phyloP scores from a whole-genome alignment of 2,113 vertebrate genomes.

The Pygoscelis adeliae region DNA sequence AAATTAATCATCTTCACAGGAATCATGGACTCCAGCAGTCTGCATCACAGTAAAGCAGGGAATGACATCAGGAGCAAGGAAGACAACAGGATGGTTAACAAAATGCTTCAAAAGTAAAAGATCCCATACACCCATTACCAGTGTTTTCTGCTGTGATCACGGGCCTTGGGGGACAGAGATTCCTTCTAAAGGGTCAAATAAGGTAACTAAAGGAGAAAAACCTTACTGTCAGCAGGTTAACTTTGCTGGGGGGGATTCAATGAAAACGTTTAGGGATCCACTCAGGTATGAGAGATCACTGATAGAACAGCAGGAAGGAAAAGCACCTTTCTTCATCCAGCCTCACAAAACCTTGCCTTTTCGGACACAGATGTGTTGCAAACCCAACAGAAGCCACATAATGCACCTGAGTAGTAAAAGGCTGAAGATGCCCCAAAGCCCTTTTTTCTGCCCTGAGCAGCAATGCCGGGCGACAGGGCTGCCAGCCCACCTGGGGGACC shows the following conservation, averaged over 20 bases:
- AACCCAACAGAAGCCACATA: neutral
- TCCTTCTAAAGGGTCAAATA: neutral
- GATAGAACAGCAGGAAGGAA: neutral
- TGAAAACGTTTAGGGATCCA: neutral
- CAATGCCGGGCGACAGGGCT: neutral
- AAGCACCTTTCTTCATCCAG: neutral
- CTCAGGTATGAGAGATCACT: neutral
- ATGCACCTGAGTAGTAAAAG: accelerated
- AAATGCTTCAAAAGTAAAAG: neutral
- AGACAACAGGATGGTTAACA: neutral
- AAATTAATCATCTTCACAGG: constrained; percentile 94
- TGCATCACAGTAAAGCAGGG: constrained; percentile 58
- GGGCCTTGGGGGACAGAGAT: neutral
- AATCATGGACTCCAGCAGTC: constrained; percentile 94
- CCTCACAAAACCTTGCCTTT: neutral
- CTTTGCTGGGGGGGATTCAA: neutral
- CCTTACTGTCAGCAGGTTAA: neutral
- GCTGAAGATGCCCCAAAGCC: neutral
- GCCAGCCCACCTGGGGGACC: neutral
- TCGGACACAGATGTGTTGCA: neutral
- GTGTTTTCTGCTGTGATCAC: neutral
- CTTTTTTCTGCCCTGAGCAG: neutral
- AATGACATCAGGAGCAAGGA: neutral
- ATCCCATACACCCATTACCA: neutral
- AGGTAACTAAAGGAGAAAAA: neutral